These are phyloP conservation scores for Eira barbara DNA, from an alignment of 2,113 vertebrate species.

Conservation along the genomic window DNA sequence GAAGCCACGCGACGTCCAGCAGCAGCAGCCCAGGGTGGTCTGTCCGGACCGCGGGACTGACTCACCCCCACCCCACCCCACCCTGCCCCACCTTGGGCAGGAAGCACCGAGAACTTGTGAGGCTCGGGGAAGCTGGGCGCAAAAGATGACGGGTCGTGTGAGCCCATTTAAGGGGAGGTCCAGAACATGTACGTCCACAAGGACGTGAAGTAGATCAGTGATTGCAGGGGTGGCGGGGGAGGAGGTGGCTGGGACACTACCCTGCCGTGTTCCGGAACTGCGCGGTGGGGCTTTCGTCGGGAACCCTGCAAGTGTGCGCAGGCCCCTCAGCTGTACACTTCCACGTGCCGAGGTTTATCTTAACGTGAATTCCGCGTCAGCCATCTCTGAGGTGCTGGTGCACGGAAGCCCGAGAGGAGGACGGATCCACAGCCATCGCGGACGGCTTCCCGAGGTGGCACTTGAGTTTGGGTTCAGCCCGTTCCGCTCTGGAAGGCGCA, in stretches of 20 bases:
- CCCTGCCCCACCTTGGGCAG: rapidly evolving
- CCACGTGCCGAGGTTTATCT: not conserved
- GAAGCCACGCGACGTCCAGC: not conserved
- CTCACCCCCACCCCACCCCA: rapidly evolving
- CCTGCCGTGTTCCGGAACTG: not conserved
- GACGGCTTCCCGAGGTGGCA: not conserved
- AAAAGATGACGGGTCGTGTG: not conserved
- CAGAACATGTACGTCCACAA: not conserved
- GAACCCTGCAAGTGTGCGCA: not conserved
- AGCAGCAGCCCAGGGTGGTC: not conserved
- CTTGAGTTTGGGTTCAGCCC: not conserved
- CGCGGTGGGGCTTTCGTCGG: not conserved
- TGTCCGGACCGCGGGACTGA: not conserved
- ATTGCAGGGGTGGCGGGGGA: not conserved
- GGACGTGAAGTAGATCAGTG: not conserved
- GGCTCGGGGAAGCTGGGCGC: not conserved
- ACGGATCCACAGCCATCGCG: not conserved
- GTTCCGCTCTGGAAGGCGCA: not conserved
- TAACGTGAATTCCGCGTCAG: not conserved
- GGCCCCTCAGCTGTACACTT: not conserved
- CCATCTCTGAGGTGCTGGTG: not conserved
- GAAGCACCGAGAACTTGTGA: not conserved
- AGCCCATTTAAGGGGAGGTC: not conserved
- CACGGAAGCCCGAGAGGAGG: not conserved
- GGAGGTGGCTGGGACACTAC: not conserved